phyloP scores from a whole-genome alignment of 2,797 vertebrate genomes.

The Otolemur crassicaudatus region DNA sequence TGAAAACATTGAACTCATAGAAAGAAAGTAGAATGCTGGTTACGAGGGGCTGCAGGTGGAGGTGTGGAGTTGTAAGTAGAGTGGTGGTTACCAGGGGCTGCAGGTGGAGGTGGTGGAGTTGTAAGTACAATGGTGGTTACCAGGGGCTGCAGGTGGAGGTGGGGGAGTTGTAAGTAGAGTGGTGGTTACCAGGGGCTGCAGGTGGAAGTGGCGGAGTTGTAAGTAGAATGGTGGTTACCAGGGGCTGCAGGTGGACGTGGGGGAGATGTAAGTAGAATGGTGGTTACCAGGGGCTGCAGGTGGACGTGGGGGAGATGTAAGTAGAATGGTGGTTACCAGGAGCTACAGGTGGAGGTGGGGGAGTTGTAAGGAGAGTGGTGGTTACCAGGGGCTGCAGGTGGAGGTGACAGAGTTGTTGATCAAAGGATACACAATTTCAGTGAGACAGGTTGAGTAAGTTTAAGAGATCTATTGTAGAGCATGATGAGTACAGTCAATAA shows the following conservation, averaged over 20 bases:
- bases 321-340: no score
- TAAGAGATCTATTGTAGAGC: background rate
- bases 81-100: no score
- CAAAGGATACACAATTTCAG: background rate
- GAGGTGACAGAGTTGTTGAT: rapidly evolving
- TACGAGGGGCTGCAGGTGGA: no score
- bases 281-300: no score
- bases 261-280: no score
- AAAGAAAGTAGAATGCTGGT: background rate
- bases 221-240: background rate
- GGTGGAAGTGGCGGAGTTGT: background rate
- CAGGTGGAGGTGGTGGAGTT: no score
- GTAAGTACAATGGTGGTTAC: no score
- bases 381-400: rapidly evolving
- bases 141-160: no score
- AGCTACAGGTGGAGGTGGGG: no score
- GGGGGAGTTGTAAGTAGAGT: background rate
- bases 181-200: no score
- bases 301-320: no score
- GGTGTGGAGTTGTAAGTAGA: no score
- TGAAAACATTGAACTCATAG: background rate
- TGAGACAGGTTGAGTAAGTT: background rate
- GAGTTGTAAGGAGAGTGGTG: background rate
- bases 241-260: rapidly evolving
- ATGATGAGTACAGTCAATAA: background rate